Percentiles rank a stretch among this genome's conserved stretches.
These are phyloP conservation scores for Ginglymostoma cirratum DNA, from an alignment of 2,113 vertebrate genomes.

Conservation along the genomic window DNA sequence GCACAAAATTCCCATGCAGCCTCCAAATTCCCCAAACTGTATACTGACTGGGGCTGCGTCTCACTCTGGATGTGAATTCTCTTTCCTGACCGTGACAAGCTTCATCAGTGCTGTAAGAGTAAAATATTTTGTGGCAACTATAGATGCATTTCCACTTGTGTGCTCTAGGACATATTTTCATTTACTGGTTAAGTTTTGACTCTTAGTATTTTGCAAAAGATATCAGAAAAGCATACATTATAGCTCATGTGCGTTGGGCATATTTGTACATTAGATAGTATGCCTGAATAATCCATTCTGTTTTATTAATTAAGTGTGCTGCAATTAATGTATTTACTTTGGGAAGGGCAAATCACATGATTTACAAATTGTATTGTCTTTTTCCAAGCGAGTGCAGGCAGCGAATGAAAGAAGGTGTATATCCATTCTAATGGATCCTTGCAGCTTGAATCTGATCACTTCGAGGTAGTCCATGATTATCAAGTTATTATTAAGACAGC, in stretches of 20 bases:
- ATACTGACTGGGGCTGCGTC: too few relatives aligned
- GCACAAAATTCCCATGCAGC: too few relatives aligned
- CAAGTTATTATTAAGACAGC: not conserved
- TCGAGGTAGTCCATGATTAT: not conserved
- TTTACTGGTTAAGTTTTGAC: not conserved
- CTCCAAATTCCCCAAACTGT: too few relatives aligned
- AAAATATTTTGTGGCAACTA: not conserved
- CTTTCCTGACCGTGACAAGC: too few relatives aligned
- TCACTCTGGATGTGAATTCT: too few relatives aligned
- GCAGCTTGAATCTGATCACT: not conserved
- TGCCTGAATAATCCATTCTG: not conserved
- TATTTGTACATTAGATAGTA: not conserved
- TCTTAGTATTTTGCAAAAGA: not conserved
- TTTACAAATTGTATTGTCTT: not conserved
- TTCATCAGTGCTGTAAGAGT: not conserved
- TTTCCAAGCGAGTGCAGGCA: not conserved
- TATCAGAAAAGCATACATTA: not conserved
- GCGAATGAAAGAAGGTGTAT: not conserved
- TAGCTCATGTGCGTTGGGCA: not conserved
- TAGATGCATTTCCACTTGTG: not conserved
- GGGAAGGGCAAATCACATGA: not conserved
- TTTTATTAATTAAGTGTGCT: not conserved
- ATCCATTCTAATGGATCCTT: not conserved
- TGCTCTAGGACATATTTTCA: not conserved
- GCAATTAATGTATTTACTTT: not conserved